These are phyloP conservation scores for Loripinus fragilis DNA, from an alignment of 2,888 invertebrate genomes.

Conservation along the genomic window DNA sequence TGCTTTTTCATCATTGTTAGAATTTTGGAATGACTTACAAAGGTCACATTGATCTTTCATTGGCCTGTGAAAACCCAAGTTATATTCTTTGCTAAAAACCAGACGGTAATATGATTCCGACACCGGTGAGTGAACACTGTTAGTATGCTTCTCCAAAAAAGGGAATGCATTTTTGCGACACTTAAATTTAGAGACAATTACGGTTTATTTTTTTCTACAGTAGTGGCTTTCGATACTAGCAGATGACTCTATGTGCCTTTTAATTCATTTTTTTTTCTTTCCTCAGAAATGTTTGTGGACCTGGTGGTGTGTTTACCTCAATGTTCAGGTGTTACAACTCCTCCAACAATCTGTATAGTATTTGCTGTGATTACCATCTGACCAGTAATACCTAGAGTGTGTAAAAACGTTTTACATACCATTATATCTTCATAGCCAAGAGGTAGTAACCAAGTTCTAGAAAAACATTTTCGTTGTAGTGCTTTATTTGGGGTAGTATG, in stretches of 20 bases:
- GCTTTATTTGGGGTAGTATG: background rate
- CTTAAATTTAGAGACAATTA: slow-evolving; percentile 28
- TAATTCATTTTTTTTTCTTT: slow-evolving; percentile 13
- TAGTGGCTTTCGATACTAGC: slow-evolving; percentile 49
- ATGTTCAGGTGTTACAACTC: slow-evolving; percentile 1
- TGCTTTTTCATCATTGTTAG: background rate
- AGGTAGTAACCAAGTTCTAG: background rate
- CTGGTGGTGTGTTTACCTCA: slow-evolving; percentile 19
- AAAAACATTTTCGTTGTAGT: background rate
- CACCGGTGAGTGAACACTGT: background rate
- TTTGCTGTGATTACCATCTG: slow-evolving; percentile 10
- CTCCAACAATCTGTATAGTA: background rate
- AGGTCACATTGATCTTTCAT: slow-evolving; percentile 41
- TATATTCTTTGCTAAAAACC: slow-evolving; percentile 29
- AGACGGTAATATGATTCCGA: slow-evolving; percentile 3
- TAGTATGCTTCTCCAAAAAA: background rate
- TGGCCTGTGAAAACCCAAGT: slow-evolving; percentile 33
- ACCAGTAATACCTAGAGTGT: slow-evolving; percentile 7
- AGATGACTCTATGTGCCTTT: slow-evolving; percentile 30
- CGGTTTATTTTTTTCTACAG: slow-evolving; percentile 29
- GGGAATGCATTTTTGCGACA: background rate
- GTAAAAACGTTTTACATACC: slow-evolving; percentile 11
- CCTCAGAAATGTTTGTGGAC: slow-evolving; percentile 6
- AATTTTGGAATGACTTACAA: slow-evolving; percentile 5
- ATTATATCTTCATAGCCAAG: background rate